These are phyloP conservation scores for Monodelphis domestica DNA, from an alignment of 2,797 vertebrate species.

Conservation along the genomic window DNA sequence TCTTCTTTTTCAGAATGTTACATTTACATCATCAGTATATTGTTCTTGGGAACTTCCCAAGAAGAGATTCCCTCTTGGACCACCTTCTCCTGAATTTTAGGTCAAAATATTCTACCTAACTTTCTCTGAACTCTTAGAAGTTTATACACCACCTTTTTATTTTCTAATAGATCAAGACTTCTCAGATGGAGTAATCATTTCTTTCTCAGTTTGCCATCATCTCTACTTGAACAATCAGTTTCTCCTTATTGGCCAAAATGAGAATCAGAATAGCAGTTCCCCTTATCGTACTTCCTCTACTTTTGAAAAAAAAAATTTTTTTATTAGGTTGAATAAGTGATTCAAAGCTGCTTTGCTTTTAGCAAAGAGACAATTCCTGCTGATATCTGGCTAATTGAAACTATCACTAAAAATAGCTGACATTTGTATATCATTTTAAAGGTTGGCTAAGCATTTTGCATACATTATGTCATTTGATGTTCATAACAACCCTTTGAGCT, in stretches of 20 bases:
- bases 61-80: background rate
- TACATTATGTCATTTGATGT: background rate
- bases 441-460: background rate
- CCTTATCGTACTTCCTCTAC: background rate
- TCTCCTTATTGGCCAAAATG: background rate
- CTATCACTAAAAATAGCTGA: constrained; percentile 6
- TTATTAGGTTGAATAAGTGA: background rate
- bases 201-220: background rate
- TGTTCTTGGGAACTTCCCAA: background rate
- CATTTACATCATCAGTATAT: background rate
- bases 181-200: background rate
- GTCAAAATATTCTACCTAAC: background rate
- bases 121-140: background rate
- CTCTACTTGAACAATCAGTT: background rate
- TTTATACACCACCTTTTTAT: background rate
- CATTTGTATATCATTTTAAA: background rate
- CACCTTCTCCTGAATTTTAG: background rate
- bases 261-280: background rate
- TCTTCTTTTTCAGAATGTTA: background rate
- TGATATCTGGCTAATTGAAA: background rate
- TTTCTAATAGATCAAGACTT: background rate
- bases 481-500: background rate
- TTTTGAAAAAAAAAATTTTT: background rate
- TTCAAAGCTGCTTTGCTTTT: background rate
- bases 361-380: background rate